These are phyloP conservation scores for Phalacrocorax aristotelis DNA, from an alignment of 2,113 vertebrate genomes.

Conservation along the genomic window DNA sequence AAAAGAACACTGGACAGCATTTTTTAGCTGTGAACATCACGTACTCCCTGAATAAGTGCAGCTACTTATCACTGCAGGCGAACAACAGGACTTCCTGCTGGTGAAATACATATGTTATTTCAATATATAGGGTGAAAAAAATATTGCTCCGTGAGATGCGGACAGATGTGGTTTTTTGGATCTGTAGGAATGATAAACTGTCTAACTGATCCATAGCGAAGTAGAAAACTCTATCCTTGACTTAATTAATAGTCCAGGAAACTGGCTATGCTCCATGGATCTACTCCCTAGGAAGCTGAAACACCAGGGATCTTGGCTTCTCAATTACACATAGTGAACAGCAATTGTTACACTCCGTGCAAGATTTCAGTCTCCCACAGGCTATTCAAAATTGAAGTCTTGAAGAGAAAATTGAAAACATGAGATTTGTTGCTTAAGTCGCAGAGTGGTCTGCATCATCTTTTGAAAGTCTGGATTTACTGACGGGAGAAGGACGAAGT, in stretches of 20 bases:
- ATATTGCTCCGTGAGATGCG: not conserved
- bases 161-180: not conserved
- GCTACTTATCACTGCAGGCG: not conserved
- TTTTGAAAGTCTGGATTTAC: conserved; percentile 12
- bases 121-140: not conserved
- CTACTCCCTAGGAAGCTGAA: not conserved
- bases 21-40: not conserved
- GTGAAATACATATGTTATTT: not conserved
- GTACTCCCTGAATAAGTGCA: not conserved
- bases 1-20: not conserved
- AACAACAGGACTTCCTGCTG: not conserved
- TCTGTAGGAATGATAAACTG: not conserved
- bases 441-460: not conserved
- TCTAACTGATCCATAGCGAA: conserved; percentile 7
- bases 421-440: not conserved
- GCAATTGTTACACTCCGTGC: not conserved
- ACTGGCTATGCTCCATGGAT: not conserved
- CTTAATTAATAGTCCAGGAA: conserved; percentile 4
- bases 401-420: conserved; percentile 29
- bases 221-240: not conserved
- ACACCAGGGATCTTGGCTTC: not conserved
- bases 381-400: not conserved
- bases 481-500: not conserved
- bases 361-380: not conserved
- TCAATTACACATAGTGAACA: not conserved